Base-by-base conservation (phyloP, 2,113 vertebrate genomes). In the Ameiurus melas region DNA sequence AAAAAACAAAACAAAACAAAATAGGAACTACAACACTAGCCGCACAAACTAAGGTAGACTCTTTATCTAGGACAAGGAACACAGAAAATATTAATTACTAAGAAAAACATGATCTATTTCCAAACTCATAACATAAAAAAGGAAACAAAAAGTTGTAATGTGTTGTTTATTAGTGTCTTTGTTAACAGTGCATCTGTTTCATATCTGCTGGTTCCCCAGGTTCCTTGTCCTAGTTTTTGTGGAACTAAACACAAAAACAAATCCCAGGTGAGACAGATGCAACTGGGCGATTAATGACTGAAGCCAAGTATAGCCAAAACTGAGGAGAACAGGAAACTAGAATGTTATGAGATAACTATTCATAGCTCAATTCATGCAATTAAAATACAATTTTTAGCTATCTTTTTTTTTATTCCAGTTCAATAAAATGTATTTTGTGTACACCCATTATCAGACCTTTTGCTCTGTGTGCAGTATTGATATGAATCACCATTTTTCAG, bases 21-120 rank as follows among this genome's bases (percentile, higher is more conserved):
- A 43, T 9, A 22, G 4, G 39, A 47, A 47, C 25, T 27, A 51
- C 25, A 55, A 80, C 51, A 57, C 27, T 19, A 79, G 6, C 27
- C 30, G 51, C 5, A 79, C 47, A 55, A n/a, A 79, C 27, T n/a
- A 16, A 30, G 27, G 51, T n/a, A 30, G 16, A 55, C 25, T 53
- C 47, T n/a, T 13, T 53, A 79, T 80, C 27, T 80, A 80, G 77
- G 51, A 57, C 14, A 57, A 80, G 8, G 5, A 30, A 55, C 14
- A 80, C 51, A 79, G 4, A 79, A 79, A 79, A 55, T 30, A 80
- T 80, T 30, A 30, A 80, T 80, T 80, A 57, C 51, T 55, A 9
- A 57, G 16, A 80, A 80, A 27, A 55, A 30, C 77, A 55, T 77
- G 73, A 43, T 77, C 39, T 51, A 77, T 30, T 55, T 80, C 6